Base-by-base conservation (phyloP, 1,140 invertebrate genomes). In the Drosophila ficusphila region DNA sequence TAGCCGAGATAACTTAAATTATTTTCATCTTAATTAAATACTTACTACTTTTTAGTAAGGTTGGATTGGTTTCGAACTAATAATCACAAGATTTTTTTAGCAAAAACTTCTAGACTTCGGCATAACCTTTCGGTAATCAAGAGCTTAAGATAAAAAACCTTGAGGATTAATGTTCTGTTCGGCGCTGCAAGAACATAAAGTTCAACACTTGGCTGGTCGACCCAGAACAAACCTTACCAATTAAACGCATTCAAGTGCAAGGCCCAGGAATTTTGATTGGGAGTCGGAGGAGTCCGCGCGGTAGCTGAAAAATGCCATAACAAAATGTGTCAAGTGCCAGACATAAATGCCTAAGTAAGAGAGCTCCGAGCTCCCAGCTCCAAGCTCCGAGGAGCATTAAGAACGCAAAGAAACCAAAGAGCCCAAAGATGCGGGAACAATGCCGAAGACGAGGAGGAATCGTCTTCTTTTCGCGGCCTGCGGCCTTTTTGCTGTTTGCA, bases 251-350 rank as follows among this genome's bases (percentile, higher is more conserved):
- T 86, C 74, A 88, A 88, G 82, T 89, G 82, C 82, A 88, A 88
- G 74, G 65, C 62, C 56, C 64, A 76, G 74, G 82, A 88, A 88
- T 88, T 88, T 88, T 88, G 82, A 88, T 88, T 88, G 82, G 82
- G 78, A 86, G 79, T 83, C 75, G 64, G 33, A 34, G 33, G 44
- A 51, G 53, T 49, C 42, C 39, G 62, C 29, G 72, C 72, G 72
- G 79, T 83, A 83, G 79, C 79, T 73, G 42, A 83, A 77, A 73
- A 82, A 88, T 88, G 83, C 82, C 82, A 89, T 86, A 78, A 88
- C 82, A 88, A 88, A 88, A 88, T 88, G 82, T 88, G 82, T 88
- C 83, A 88, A 89, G 82, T 88, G 82, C 83, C 82, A 88, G 82
- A 88, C 82, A 88, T 88, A 89, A 88, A 88, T 88, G 82, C 83